These are phyloP conservation scores for Hydrophis major DNA, from an alignment of 2,797 vertebrate genomes.

Conservation along the genomic window DNA sequence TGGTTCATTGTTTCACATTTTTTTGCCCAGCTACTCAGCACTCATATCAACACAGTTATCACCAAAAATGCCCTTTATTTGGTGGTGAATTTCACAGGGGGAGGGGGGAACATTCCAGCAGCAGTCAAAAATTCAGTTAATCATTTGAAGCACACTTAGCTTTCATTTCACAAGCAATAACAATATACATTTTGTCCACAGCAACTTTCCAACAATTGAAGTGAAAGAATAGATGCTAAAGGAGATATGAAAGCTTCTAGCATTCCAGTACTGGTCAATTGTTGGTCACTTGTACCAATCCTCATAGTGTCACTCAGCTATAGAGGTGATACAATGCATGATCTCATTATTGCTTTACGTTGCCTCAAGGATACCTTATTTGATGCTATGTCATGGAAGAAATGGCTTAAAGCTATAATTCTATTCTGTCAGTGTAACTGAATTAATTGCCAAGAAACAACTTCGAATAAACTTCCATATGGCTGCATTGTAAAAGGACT, in stretches of 20 bases:
- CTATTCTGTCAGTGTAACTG: neutral
- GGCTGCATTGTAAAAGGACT: neutral
- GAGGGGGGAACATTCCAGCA: neutral
- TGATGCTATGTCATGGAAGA: neutral
- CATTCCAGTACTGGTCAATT: neutral
- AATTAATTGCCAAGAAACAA: neutral
- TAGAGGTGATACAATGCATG: neutral
- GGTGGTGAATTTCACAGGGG: neutral
- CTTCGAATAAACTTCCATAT: neutral
- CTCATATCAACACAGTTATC: neutral
- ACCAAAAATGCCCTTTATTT: neutral
- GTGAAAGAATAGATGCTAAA: neutral
- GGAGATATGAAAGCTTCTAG: neutral
- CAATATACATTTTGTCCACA: neutral
- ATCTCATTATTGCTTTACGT: neutral
- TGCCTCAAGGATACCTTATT: neutral
- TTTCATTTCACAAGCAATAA: neutral
- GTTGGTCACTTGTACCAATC: neutral
- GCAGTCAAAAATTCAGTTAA: neutral
- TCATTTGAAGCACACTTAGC: neutral
- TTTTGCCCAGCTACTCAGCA: neutral
- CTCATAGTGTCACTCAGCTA: neutral
- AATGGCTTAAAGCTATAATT: neutral
- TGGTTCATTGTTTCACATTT: neutral
- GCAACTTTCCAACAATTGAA: neutral